Conservation (phyloP, 2,797 vertebrate genomes). For the Pterois miles region DNA sequence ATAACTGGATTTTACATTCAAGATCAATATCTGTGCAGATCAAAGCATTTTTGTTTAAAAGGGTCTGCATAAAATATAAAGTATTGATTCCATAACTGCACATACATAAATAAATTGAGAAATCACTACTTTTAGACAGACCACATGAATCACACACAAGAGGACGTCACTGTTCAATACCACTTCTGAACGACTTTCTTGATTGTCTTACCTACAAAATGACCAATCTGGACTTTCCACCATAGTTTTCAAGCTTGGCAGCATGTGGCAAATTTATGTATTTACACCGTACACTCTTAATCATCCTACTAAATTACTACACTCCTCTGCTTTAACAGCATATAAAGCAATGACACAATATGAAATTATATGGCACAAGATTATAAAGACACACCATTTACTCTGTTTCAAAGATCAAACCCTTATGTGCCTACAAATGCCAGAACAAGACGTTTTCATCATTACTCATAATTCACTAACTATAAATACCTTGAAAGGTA, state of each 20-base stretch:
- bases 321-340: neutral
- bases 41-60: neutral
- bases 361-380: slow-evolving; percentile 4
- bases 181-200: neutral
- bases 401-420: slow-evolving; percentile 14
- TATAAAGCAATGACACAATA: neutral
- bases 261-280: neutral
- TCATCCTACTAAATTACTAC: neutral
- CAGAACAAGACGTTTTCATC: slow-evolving; percentile 15
- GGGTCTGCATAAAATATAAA: neutral
- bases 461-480: slow-evolving; percentile 5
- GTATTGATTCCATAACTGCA: neutral
- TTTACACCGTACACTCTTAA: neutral
- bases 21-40: neutral
- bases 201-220: neutral
- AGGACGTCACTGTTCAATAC: neutral
- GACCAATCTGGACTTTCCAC: neutral
- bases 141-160: neutral
- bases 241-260: neutral
- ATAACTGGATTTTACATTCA: neutral
- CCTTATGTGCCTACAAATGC: neutral
- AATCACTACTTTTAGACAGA: neutral
- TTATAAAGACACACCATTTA: neutral
- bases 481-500: slow-evolving; percentile 20
- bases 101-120: neutral